Evolutionary conservation across 2,797 vertebrate genomes (phyloP).

Genomic region (Myotis myotis): DNA sequence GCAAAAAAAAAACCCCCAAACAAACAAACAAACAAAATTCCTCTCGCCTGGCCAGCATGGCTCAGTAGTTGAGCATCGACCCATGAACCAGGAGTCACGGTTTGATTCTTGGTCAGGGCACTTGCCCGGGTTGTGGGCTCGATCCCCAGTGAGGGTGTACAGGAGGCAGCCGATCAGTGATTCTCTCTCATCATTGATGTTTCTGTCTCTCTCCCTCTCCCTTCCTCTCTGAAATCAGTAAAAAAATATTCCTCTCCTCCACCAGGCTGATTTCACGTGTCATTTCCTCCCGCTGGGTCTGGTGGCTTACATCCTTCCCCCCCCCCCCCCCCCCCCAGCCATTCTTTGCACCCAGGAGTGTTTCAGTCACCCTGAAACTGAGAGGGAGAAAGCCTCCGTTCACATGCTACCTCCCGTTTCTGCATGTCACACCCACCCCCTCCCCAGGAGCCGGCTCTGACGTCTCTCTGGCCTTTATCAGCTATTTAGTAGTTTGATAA

Average conservation of each 20-base stretch:
- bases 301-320: background rate
- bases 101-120: too few species aligned
- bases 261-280: background rate
- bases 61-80: too few species aligned
- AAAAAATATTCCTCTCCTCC: background rate
- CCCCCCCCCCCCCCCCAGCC: background rate
- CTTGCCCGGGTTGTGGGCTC: too few species aligned
- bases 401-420: background rate
- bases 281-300: background rate
- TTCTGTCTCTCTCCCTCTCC: too few species aligned
- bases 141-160: too few species aligned
- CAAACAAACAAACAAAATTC: background rate
- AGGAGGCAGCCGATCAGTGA: too few species aligned
- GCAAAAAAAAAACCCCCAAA: background rate
- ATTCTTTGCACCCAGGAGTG: background rate
- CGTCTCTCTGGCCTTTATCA: background rate
- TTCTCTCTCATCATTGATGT: too few species aligned
- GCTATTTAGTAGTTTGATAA: conserved; percentile 19
- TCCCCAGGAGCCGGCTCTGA: background rate
- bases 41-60: too few species aligned
- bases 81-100: too few species aligned
- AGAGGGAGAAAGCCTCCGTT: background rate
- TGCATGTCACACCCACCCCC: background rate
- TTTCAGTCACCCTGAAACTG: background rate
- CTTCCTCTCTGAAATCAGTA: too few species aligned